Base-by-base conservation (phyloP, 2,888 invertebrate species). In the Helleia helle region DNA sequence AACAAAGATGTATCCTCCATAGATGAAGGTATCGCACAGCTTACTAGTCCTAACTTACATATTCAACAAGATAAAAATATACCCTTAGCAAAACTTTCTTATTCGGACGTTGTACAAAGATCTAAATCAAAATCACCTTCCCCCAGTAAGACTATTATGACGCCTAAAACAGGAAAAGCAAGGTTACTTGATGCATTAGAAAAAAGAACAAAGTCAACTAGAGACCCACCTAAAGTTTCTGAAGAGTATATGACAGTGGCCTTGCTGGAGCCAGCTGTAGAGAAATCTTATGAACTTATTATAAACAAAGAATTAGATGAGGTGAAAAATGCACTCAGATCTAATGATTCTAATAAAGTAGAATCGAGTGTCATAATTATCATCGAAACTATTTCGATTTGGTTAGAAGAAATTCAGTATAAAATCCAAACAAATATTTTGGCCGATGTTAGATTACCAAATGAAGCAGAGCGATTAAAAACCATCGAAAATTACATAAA, bases 371-470 rank as follows among this genome's bases (percentile, higher is more conserved):
- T 94, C 7, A 87, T 93, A 6, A 89, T 90, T 13, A 89, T 93
- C 0, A 90, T 94, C 34, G 93, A 94, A 68, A 92, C 90, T 0
- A 91, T 95, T 28, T 93, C 93, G 0, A 90, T 91, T 8, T 94
- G 94, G 93, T 66, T 95, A 29, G 93, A 95, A 74, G 93, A 92
- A 15, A 93, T 95, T 44, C 93, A 94, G 62, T 93, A 93, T 52
- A 88, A 90, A 55, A 91, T 94, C 34, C 91, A 79, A 44, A 66
- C 59, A 53, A 65, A 75, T 46, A 71, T 71, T 40, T 46, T 65
- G 4, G 54, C 63, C 30, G 70, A 71, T 29, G 48, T 51, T 4
- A 67, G 55, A 48, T 42, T 62, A 8, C 50, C 53, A 3, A 60
- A 74, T 50, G 71, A 79, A 49, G 59, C 58, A 26, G 68, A 72